Percentiles rank a stretch among this genome's conserved stretches.
phyloP scores from a whole-genome alignment of 2,888 invertebrate genomes.

The Cryptophagus acutangulus region DNA sequence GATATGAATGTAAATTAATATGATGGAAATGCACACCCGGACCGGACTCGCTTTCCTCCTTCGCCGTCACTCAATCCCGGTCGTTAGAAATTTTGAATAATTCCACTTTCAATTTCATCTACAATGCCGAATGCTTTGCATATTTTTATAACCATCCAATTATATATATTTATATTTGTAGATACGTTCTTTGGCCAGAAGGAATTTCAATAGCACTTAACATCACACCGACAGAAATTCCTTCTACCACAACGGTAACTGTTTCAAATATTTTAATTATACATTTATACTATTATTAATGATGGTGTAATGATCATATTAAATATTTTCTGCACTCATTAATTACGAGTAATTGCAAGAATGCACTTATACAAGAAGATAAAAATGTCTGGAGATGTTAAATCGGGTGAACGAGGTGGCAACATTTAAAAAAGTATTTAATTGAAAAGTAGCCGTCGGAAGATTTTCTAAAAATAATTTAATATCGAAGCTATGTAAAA shows the following conservation, averaged over 20 bases:
- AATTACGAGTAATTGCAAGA: too few species aligned
- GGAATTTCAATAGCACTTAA: conserved; percentile 4
- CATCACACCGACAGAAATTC: conserved; percentile 5
- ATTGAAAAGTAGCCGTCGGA: too few species aligned
- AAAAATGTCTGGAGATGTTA: too few species aligned
- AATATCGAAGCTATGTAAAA: too few species aligned
- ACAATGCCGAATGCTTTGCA: conserved; percentile 3
- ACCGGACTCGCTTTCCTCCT: not conserved
- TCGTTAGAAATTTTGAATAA: not conserved
- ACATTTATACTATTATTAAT: not conserved
- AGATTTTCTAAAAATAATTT: too few species aligned
- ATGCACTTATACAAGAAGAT: too few species aligned
- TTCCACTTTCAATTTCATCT: not conserved
- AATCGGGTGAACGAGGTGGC: too few species aligned
- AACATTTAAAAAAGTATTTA: too few species aligned
- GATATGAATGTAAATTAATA: conserved; percentile 32
- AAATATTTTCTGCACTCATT: too few species aligned
- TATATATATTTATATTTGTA: conserved; percentile 3
- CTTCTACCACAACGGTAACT: too few species aligned
- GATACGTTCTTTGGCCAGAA: too few species aligned
- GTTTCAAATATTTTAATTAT: conserved; percentile 4
- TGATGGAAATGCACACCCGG: conserved; percentile 10
- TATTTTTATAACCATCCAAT: conserved; percentile 7
- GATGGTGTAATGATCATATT: too few species aligned
- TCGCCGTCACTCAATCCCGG: not conserved